Evolutionary conservation across 2,113 vertebrate genomes (phyloP), one percentile per base, ranked within the genome.

Genomic region (Austrofundulus limnaeus): DNA sequence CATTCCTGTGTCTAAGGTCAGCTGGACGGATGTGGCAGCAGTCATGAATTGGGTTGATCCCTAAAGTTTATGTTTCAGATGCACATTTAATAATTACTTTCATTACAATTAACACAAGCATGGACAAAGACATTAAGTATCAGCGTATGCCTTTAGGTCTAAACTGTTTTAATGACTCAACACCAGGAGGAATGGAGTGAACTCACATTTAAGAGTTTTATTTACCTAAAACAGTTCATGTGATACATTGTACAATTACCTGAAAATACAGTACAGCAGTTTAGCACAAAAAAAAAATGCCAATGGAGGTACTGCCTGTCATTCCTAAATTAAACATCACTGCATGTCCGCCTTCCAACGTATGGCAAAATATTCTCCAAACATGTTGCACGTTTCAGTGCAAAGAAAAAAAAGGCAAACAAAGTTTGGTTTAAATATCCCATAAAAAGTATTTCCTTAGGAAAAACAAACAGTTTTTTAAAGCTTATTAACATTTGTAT

Each of bases 201-300:
- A 77, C 62, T 93, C 81, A 90, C 77, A 77, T 92, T 93, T 92
- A 94, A 93, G 91, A 91, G 57, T 85, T 97, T 97, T 95, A 96
- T 95, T 98, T 93, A 94, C 94, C 94, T 87, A 91, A 94, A 95
- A 95, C 91, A 90, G 92, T 90, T 92, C 91, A 88, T 93, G 93
- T 94, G 89, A 92, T 89, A 91, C 92, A 89, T 85, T 57, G 79
- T 89, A 92, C 92, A 92, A 92, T 90, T 92, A 92, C 93, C 88
- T 93, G 86, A 91, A 87, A 91, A 52, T 85, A 92, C 93, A 95
- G 94, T 93, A 94, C 94, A 96, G 82, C 88, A 93, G 81, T 91
- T 87, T 85, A 85, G 78, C 82, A 88, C 87, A 59, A 28, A 87
- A 59, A 59, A 91, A 31, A 20, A 85, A 92, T 93, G 93, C 94